Percentiles rank a stretch among this genome's conserved stretches.
phyloP scores from a whole-genome alignment of 2,113 vertebrate genomes.

The Spea bombifrons region DNA sequence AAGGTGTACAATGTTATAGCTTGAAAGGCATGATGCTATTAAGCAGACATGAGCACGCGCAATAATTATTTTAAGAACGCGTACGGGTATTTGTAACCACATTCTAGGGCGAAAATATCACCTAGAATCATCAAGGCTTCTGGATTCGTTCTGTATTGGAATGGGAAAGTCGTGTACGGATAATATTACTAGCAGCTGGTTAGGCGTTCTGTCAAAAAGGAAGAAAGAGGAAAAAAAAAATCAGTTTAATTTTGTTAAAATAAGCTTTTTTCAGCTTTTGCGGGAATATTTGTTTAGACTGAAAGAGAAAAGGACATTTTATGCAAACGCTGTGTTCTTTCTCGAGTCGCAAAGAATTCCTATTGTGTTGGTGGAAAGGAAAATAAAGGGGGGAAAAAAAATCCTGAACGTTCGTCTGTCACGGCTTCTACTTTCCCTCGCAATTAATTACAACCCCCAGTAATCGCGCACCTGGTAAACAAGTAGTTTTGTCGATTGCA shows the following conservation, averaged over 20 bases:
- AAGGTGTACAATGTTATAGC: too few relatives aligned
- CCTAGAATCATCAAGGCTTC: too few relatives aligned
- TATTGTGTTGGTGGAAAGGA: neutral
- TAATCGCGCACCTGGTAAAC: conserved; percentile 22
- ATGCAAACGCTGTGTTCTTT: neutral
- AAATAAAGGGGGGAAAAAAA: neutral
- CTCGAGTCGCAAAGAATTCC: neutral
- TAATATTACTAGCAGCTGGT: conserved; percentile 17
- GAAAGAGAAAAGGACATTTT: conserved; percentile 8
- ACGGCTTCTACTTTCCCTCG: conserved; percentile 6
- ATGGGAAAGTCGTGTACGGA: neutral
- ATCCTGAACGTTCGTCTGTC: neutral
- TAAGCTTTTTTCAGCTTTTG: conserved; percentile 1
- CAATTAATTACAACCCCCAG: conserved; percentile 26
- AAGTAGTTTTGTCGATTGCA: neutral
- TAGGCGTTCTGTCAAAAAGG: conserved; percentile 6
- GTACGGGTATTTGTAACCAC: too few relatives aligned
- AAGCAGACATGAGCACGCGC: too few relatives aligned
- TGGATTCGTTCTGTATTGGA: too few relatives aligned
- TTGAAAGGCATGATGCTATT: too few relatives aligned
- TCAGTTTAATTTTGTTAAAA: conserved; percentile 1
- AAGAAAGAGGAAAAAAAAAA: neutral
- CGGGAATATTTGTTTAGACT: conserved; percentile 14
- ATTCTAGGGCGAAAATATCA: too few relatives aligned
- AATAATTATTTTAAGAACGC: too few relatives aligned